phyloP scores from a whole-genome alignment of 2,888 invertebrate species.

The Cheilosia grossa region DNA sequence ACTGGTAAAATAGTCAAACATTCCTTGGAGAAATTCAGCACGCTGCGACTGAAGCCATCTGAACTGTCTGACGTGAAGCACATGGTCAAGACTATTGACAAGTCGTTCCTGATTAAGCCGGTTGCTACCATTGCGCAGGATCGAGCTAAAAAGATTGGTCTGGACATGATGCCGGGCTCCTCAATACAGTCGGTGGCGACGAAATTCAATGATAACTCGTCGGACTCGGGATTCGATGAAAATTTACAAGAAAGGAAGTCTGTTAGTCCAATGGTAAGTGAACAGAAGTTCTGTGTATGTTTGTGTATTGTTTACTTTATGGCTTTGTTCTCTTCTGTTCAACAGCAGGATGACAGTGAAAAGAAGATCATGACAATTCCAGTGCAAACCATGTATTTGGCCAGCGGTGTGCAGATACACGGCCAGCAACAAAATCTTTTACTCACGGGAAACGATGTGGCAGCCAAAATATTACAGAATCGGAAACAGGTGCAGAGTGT shows the following conservation, averaged over 20 bases:
- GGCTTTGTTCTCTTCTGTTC: not conserved
- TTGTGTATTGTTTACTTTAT: not conserved
- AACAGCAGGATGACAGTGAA: slow-evolving; percentile 79
- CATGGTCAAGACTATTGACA: slow-evolving; percentile 76
- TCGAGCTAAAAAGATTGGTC: slow-evolving; percentile 39
- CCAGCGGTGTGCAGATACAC: slow-evolving; percentile 79
- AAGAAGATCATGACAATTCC: slow-evolving; percentile 77
- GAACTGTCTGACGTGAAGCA: slow-evolving; percentile 76
- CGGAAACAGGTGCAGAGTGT: slow-evolving; percentile 76
- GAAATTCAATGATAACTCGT: slow-evolving; percentile 87
- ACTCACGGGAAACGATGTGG: slow-evolving; percentile 80
- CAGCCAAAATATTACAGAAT: slow-evolving; percentile 79
- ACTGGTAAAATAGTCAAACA: slow-evolving; percentile 78
- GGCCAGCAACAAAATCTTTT: slow-evolving; percentile 80
- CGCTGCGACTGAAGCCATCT: slow-evolving; percentile 75
- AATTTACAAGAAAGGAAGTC: slow-evolving; percentile 82
- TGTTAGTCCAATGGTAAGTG: slow-evolving; percentile 80
- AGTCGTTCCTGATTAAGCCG: slow-evolving; percentile 72
- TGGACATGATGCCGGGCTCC: slow-evolving; percentile 75
- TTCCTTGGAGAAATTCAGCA: slow-evolving; percentile 77
- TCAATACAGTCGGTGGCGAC: slow-evolving; percentile 79
- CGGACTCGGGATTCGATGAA: slow-evolving; percentile 90
- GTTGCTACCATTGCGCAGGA: slow-evolving; percentile 46
- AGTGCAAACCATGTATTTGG: slow-evolving; percentile 80
- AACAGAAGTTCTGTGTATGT: not conserved